A percentile compares a stretch with the other conserved stretches of the same genome.
Evolutionary conservation across 2,113 vertebrate species (phyloP).

Genomic region (Perccottus glenii): DNA sequence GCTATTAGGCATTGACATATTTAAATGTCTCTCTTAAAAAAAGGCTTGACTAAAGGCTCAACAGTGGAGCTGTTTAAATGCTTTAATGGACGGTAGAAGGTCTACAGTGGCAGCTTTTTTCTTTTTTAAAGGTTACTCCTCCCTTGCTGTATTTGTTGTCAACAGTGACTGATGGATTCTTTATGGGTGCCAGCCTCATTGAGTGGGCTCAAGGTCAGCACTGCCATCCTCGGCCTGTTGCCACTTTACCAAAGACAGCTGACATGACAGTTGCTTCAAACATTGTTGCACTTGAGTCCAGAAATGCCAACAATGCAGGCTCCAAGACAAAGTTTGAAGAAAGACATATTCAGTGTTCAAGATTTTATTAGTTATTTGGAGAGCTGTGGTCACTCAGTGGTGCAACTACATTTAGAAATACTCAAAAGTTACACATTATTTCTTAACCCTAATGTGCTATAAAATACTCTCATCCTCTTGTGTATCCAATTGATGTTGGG

Average conservation of each 20-base stretch:
- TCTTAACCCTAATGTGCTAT: too few relatives aligned
- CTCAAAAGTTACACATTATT: too few relatives aligned
- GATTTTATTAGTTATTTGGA: too few relatives aligned
- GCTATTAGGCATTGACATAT: too few relatives aligned
- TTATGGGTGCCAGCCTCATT: constrained; percentile 33
- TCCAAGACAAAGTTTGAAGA: constrained; percentile 15
- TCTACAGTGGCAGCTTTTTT: constrained; percentile 20
- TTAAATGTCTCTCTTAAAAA: too few relatives aligned
- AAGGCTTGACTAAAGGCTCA: too few relatives aligned
- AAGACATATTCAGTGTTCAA: constrained; percentile 20
- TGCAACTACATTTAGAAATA: too few relatives aligned
- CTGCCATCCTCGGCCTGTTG: constrained; percentile 30
- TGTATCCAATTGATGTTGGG: not conserved
- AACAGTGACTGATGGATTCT: constrained; percentile 46
- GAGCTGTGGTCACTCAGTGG: too few relatives aligned
- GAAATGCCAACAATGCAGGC: constrained; percentile 23
- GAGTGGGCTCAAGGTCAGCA: constrained; percentile 38
- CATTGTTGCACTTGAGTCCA: constrained; percentile 22
- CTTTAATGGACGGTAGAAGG: too few relatives aligned
- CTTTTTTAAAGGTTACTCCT: constrained; percentile 43
- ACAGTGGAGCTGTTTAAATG: too few relatives aligned
- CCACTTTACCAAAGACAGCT: constrained; percentile 58
- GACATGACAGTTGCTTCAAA: constrained; percentile 45
- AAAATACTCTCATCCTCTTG: too few relatives aligned
- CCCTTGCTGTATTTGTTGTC: constrained; percentile 43